These are phyloP conservation scores for Phymatocera aterrima DNA, from an alignment of 2,888 invertebrate species.

Conservation along the genomic window DNA sequence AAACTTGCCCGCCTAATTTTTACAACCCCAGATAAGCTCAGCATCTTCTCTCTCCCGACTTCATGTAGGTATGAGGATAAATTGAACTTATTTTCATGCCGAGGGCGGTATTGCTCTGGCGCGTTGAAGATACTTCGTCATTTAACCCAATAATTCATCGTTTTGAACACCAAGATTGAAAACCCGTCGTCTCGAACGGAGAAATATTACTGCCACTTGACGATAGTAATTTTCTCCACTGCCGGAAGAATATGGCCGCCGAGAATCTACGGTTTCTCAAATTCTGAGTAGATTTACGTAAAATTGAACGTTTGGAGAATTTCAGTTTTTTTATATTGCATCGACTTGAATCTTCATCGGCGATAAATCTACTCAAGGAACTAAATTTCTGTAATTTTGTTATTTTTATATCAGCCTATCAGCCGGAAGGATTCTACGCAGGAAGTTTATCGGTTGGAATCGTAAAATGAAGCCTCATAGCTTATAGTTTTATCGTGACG, in stretches of 20 bases:
- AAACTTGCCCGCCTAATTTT: background rate
- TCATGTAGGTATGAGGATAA: background rate
- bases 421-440: background rate
- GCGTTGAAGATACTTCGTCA: background rate
- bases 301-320: too few species aligned
- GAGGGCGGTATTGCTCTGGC: background rate
- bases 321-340: too few species aligned
- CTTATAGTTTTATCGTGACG: background rate
- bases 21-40: background rate
- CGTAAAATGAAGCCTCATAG: background rate
- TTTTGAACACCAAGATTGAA: constrained; percentile 19
- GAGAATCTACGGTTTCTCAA: too few species aligned
- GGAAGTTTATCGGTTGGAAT: background rate
- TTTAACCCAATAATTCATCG: constrained; percentile 26
- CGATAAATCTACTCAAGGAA: background rate
- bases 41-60: constrained; percentile 5
- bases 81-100: constrained; percentile 17
- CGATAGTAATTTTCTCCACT: constrained; percentile 1
- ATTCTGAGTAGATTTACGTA: too few species aligned
- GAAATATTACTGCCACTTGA: constrained; percentile 5
- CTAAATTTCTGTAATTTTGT: background rate
- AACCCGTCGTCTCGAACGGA: constrained; percentile 27
- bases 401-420: background rate
- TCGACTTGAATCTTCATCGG: too few species aligned
- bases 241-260: constrained; percentile 29